phyloP scores from a whole-genome alignment of 2,113 vertebrate species.

The Stercorarius parasiticus region DNA sequence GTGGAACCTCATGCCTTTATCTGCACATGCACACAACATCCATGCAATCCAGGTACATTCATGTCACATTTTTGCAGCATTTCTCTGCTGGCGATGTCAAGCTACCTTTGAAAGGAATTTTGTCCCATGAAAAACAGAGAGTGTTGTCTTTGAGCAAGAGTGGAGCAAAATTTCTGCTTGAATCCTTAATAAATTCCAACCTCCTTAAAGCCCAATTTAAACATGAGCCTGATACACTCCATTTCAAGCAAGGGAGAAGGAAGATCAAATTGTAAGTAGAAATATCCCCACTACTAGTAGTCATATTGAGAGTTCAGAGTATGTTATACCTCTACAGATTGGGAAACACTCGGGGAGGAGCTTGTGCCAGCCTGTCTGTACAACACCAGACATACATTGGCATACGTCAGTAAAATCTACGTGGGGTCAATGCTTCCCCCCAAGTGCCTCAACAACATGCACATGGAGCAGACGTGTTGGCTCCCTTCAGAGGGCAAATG shows the following conservation, averaged over 20 bases:
- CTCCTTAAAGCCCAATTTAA: not conserved
- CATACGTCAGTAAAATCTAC: not conserved
- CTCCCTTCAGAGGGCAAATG: not conserved
- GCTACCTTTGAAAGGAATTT: not conserved
- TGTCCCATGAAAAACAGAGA: not conserved
- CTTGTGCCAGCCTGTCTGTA: not conserved
- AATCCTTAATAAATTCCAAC: not conserved
- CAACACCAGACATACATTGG: not conserved
- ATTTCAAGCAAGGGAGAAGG: not conserved
- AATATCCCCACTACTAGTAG: not conserved
- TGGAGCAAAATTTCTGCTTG: not conserved
- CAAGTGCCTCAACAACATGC: fast-evolving
- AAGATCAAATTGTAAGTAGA: not conserved
- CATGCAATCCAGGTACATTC: not conserved
- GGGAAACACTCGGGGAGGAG: not conserved
- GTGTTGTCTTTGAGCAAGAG: not conserved
- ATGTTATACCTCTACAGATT: not conserved
- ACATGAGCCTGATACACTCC: fast-evolving
- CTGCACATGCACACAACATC: not conserved
- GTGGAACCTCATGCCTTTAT: not conserved
- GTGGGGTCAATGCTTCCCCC: not conserved
- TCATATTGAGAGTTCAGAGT: not conserved
- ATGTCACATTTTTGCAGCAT: not conserved
- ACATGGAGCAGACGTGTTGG: not conserved
- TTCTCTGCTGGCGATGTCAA: not conserved